Conservation (phyloP, 2,888 invertebrate species). For the Baronia brevicornis region DNA sequence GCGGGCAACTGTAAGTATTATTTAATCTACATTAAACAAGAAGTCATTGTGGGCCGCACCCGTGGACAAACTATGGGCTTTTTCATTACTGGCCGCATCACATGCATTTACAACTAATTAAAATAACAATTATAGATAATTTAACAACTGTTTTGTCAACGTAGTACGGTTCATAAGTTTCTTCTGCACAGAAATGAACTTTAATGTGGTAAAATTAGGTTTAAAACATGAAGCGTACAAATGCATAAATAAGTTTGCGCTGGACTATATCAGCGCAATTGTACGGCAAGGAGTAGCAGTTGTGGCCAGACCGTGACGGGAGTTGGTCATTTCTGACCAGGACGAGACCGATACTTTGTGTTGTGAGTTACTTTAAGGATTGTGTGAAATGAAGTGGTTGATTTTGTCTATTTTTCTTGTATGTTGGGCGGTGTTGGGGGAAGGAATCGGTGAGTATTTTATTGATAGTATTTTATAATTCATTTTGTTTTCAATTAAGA, state of each 20-base stretch:
- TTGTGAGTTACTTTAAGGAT: constrained; percentile 37
- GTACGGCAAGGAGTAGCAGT: constrained; percentile 41
- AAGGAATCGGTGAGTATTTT: constrained; percentile 46
- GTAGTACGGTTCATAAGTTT: too few relatives aligned
- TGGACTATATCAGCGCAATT: constrained; percentile 43
- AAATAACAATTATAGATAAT: constrained; percentile 18
- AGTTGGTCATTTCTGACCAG: constrained; percentile 34
- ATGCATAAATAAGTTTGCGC: constrained; percentile 32
- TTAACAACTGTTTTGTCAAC: constrained; percentile 12
- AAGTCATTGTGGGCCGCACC: constrained; percentile 23
- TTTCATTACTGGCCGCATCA: constrained; percentile 14
- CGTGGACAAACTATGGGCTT: constrained; percentile 16
- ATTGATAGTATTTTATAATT: neutral
- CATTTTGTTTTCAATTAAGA: too few relatives aligned
- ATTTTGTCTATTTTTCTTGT: constrained; percentile 44
- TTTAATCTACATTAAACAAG: constrained; percentile 13
- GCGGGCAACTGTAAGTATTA: too few relatives aligned
- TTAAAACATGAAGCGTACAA: too few relatives aligned
- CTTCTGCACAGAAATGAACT: constrained; percentile 11
- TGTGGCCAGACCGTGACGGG: constrained; percentile 35
- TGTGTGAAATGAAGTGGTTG: constrained; percentile 62
- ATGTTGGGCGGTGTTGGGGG: constrained; percentile 40
- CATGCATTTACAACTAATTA: constrained; percentile 17
- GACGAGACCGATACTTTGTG: constrained; percentile 30
- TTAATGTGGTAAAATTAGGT: too few relatives aligned